These are phyloP conservation scores for Ischnura elegans DNA, from an alignment of 2,888 invertebrate species.

Conservation along the genomic window DNA sequence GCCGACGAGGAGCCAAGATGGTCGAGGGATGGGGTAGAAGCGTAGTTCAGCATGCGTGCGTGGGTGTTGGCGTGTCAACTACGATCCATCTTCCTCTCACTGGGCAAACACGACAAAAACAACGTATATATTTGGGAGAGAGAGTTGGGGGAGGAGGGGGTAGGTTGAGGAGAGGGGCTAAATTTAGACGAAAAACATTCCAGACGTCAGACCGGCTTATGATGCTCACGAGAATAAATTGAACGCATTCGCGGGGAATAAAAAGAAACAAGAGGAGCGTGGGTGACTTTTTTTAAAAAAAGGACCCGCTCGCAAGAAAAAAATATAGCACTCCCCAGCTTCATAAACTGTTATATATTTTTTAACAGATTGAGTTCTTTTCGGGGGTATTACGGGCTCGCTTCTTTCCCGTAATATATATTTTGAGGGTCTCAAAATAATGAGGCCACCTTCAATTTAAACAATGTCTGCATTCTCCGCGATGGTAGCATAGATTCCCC, in stretches of 20 bases:
- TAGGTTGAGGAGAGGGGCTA: background rate
- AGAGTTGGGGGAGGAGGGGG: background rate
- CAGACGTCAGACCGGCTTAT: background rate
- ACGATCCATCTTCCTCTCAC: constrained; percentile 39
- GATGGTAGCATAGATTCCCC: background rate
- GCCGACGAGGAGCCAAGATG: background rate
- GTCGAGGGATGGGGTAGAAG: background rate
- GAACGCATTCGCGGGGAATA: background rate
- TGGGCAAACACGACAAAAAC: background rate
- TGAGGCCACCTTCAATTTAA: background rate
- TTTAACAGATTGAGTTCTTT: background rate
- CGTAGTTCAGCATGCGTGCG: background rate
- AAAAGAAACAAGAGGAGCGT: background rate
- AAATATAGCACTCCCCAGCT: background rate
- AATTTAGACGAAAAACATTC: constrained; percentile 31
- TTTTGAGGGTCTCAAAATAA: background rate
- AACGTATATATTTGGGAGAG: background rate
- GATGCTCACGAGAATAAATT: background rate
- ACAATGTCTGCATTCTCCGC: background rate
- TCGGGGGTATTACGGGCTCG: background rate
- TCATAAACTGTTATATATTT: constrained; percentile 22
- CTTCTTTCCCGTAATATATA: background rate
- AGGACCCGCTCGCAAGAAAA: background rate
- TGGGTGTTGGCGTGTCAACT: constrained; percentile 1
- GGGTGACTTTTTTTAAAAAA: background rate